Percentiles rank a stretch among this genome's conserved stretches.
Conservation (phyloP, 2,888 invertebrate species). For the Ctenicera cuprea region DNA sequence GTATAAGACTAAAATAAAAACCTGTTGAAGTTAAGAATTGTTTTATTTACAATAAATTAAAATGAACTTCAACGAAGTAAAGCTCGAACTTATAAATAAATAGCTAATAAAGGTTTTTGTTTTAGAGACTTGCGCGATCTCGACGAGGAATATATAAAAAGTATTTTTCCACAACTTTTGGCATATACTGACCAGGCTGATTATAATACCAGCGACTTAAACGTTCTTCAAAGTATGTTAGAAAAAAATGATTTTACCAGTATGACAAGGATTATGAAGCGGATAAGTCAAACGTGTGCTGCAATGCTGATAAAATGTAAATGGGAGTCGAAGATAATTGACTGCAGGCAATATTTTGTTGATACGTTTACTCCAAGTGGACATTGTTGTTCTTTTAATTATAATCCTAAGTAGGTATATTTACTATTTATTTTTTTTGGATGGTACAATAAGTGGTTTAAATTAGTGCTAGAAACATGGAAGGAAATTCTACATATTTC, state of each 20-base stretch:
- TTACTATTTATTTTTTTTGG: no score
- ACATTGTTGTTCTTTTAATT: conserved; percentile 71
- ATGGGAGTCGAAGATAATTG: conserved; percentile 63
- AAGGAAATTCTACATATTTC: conserved; percentile 52
- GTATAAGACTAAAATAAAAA: no score
- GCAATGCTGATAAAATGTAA: conserved; percentile 66
- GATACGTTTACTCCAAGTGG: conserved; percentile 64
- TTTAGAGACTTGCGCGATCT: conserved; percentile 60
- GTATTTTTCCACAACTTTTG: conserved; percentile 61
- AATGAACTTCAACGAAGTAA: no score
- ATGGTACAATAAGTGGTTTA: no score
- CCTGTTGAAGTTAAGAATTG: no score
- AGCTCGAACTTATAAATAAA: no score
- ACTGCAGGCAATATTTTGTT: conserved; percentile 65
- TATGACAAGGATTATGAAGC: conserved; percentile 57
- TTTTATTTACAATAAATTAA: no score
- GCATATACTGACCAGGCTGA: conserved; percentile 56
- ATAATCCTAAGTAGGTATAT: conserved; percentile 52
- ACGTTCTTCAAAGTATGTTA: conserved; percentile 62
- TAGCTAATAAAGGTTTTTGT: no score
- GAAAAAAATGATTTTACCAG: conserved; percentile 59
- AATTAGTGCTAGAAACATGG: neutral
- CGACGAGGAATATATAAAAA: conserved; percentile 54
- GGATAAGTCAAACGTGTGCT: conserved; percentile 64
- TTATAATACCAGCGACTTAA: conserved; percentile 59